These are phyloP conservation scores for Triops longicaudatus DNA, from an alignment of 1,140 invertebrate genomes.

Conservation along the genomic window DNA sequence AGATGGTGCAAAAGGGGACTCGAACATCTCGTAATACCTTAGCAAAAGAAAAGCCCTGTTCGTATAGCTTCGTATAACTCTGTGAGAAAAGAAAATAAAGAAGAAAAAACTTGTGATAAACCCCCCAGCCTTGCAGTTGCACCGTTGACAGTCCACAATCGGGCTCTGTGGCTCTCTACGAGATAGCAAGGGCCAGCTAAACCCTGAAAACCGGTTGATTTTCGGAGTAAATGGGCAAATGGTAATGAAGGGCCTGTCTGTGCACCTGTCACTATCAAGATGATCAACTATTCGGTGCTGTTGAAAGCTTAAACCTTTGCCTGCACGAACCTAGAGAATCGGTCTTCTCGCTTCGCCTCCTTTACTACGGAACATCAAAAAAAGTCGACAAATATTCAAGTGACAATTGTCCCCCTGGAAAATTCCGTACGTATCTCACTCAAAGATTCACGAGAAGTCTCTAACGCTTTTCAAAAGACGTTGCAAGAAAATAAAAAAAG, in stretches of 20 bases:
- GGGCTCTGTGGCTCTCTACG: background rate
- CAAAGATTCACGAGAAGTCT: background rate
- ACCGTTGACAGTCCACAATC: background rate
- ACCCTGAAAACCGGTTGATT: background rate
- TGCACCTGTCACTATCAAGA: slow-evolving; percentile 15
- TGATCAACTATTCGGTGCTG: slow-evolving; percentile 3
- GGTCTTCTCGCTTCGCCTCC: background rate
- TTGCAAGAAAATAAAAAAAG: background rate
- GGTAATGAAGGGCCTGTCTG: slow-evolving; percentile 1
- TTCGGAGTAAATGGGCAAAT: background rate
- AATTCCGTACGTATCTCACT: background rate
- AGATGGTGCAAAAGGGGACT: background rate
- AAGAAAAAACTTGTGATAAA: background rate
- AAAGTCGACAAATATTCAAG: background rate
- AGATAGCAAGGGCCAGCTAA: background rate
- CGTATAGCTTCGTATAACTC: background rate
- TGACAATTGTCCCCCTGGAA: background rate
- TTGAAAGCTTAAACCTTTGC: background rate
- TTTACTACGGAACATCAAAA: no score
- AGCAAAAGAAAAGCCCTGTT: background rate
- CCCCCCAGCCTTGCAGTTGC: background rate
- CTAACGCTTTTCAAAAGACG: background rate
- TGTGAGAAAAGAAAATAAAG: background rate
- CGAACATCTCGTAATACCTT: background rate
- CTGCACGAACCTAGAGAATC: background rate